Evolutionary conservation across 2,888 invertebrate genomes (phyloP).

Genomic region (Temnothorax rugatulus): DNA sequence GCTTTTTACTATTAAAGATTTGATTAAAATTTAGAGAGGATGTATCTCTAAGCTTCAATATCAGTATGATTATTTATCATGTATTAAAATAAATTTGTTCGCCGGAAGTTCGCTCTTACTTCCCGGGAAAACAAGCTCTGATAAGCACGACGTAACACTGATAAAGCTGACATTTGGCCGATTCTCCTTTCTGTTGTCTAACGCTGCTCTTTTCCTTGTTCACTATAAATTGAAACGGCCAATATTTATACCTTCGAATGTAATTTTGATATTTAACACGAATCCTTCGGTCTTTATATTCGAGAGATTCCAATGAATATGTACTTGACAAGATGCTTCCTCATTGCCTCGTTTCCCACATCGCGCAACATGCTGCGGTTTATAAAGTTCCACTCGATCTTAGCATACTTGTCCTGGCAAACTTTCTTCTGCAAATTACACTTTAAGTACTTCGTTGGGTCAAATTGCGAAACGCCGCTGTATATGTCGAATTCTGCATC

Average conservation of each 20-base stretch:
- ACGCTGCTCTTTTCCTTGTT: background rate
- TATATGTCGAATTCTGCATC: slow-evolving; percentile 68
- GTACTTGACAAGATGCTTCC: slow-evolving; percentile 73
- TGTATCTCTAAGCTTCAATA: background rate
- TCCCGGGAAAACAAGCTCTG: slow-evolving; percentile 81
- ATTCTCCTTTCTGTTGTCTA: background rate
- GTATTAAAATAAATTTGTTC: background rate
- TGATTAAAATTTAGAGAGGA: background rate
- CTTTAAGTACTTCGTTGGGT: background rate
- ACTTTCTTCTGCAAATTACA: slow-evolving; percentile 62
- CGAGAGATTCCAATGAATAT: background rate
- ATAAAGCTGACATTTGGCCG: slow-evolving; percentile 62
- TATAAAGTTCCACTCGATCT: slow-evolving; percentile 80
- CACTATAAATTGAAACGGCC: slow-evolving; percentile 79
- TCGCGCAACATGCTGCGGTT: slow-evolving; percentile 66
- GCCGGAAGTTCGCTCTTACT: slow-evolving; percentile 66
- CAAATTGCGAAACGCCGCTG: slow-evolving; percentile 36
- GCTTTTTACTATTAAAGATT: slow-evolving; percentile 66
- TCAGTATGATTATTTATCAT: background rate
- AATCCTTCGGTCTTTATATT: background rate
- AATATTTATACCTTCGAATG: slow-evolving; percentile 73
- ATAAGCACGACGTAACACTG: slow-evolving; percentile 77
- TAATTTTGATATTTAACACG: background rate
- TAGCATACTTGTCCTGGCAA: slow-evolving; percentile 59
- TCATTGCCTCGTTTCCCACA: slow-evolving; percentile 59